Conservation (phyloP, 2,888 invertebrate species). For the Parasteatoda lunata region DNA sequence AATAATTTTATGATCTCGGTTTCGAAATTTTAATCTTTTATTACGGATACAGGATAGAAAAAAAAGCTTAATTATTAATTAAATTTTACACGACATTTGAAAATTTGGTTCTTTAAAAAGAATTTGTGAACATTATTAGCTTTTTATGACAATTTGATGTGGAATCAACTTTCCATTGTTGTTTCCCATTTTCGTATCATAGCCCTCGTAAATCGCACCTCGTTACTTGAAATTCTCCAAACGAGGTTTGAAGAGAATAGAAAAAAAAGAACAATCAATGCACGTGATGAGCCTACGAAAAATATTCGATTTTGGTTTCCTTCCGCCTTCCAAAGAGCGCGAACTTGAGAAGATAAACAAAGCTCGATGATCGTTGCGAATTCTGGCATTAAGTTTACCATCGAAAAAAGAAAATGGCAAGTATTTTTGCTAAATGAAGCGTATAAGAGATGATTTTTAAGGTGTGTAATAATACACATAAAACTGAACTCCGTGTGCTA, state of each 20-base stretch:
- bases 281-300: not conserved
- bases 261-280: not conserved
- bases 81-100: no score
- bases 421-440: conserved; percentile 59
- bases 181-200: no score
- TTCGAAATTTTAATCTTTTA: no score
- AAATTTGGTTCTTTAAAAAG: no score
- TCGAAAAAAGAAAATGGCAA: conserved; percentile 21
- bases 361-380: not conserved
- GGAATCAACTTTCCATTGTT: no score
- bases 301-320: not conserved
- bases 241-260: not conserved
- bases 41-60: no score
- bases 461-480: conserved; percentile 40
- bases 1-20: no score
- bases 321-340: not conserved
- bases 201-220: not conserved
- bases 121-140: no score
- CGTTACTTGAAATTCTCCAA: not conserved
- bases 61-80: no score
- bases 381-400: not conserved
- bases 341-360: conserved; percentile 31
- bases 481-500: not conserved
- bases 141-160: no score
- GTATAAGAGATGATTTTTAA: conserved; percentile 19